Percentiles rank a stretch among this genome's conserved stretches.
phyloP scores from a whole-genome alignment of 2,888 invertebrate species.

The Endomychus coccineus region DNA sequence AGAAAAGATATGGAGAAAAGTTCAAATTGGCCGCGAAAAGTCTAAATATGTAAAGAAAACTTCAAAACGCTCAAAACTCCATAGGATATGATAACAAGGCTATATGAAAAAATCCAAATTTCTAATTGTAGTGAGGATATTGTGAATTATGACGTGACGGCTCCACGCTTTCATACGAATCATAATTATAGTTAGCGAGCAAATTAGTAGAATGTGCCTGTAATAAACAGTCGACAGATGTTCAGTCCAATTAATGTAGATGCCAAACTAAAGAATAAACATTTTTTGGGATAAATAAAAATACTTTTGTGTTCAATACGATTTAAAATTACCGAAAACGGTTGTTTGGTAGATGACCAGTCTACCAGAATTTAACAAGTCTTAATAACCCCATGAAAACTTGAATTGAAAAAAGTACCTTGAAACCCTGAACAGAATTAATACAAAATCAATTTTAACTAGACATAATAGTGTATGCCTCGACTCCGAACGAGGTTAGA shows the following conservation, averaged over 20 bases:
- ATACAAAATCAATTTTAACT: slow-evolving; percentile 18
- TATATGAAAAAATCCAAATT: no score
- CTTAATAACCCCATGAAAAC: slow-evolving; percentile 26
- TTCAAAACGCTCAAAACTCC: no score
- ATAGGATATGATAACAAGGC: no score
- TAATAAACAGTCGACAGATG: neutral
- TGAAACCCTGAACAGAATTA: slow-evolving; percentile 18
- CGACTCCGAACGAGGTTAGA: no score
- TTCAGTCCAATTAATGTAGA: slow-evolving; percentile 1
- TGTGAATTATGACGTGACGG: no score
- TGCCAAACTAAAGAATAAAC: slow-evolving; percentile 2
- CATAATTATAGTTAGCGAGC: neutral
- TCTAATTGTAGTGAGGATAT: no score
- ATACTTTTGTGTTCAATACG: slow-evolving; percentile 2
- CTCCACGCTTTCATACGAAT: no score
- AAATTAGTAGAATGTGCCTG: neutral
- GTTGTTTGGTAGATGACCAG: slow-evolving; percentile 31
- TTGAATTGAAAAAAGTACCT: slow-evolving; percentile 13
- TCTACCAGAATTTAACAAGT: slow-evolving; percentile 29
- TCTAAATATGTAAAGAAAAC: no score
- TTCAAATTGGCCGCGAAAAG: no score
- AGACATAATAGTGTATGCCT: slow-evolving; percentile 4
- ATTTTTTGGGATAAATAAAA: slow-evolving; percentile 4
- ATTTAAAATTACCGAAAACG: slow-evolving; percentile 3
- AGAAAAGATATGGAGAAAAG: no score